phyloP scores from a whole-genome alignment of 2,113 vertebrate species.

The Podocnemis expansa region DNA sequence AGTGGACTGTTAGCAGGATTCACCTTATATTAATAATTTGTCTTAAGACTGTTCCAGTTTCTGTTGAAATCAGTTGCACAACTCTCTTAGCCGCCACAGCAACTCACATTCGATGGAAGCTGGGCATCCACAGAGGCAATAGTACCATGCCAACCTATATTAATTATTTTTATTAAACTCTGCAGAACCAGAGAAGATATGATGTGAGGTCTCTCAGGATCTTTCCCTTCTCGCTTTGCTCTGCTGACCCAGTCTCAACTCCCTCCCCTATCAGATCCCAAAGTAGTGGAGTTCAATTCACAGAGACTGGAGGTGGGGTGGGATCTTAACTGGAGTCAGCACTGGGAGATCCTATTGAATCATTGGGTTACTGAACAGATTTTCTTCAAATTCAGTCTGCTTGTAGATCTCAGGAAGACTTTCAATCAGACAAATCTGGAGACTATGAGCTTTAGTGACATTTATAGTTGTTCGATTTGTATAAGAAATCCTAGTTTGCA shows the following conservation, averaged over 20 bases:
- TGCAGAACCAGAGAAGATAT: background rate
- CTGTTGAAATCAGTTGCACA: background rate
- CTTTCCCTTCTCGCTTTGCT: background rate
- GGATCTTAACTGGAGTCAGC: too few species aligned
- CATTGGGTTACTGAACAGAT: background rate
- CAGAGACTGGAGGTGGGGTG: background rate
- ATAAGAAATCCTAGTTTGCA: background rate
- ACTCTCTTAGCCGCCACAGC: background rate
- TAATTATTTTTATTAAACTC: background rate
- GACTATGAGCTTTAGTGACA: background rate
- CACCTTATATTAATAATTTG: background rate
- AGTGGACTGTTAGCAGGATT: background rate
- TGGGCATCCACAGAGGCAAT: background rate
- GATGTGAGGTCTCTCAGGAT: background rate
- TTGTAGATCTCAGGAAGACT: background rate
- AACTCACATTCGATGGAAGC: accelerated
- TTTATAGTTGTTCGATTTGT: background rate
- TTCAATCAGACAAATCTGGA: background rate
- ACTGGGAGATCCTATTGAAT: background rate
- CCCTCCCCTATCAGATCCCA: background rate
- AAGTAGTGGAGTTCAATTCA: background rate
- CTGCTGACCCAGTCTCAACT: background rate
- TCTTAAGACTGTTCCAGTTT: background rate
- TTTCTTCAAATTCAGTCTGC: background rate
- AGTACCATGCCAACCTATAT: accelerated